Evolutionary conservation across 1,140 invertebrate genomes (phyloP).

Genomic region (Drosophila hydei): DNA sequence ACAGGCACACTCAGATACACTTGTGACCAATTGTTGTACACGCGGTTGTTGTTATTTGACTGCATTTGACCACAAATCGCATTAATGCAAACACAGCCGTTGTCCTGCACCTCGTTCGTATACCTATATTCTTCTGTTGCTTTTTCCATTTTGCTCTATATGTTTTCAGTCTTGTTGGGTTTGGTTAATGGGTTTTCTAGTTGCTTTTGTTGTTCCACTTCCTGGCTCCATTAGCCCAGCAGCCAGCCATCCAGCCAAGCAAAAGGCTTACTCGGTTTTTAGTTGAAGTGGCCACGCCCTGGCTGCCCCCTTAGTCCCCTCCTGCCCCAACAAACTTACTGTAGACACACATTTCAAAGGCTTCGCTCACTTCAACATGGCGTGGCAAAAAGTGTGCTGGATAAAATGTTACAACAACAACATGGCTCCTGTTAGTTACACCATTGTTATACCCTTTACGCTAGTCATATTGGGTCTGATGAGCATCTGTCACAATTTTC

Average conservation of each 20-base stretch:
- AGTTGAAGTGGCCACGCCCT: slow-evolving; percentile 53
- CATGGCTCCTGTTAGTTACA: slow-evolving; percentile 34
- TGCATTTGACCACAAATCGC: slow-evolving; percentile 47
- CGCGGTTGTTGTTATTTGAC: slow-evolving; percentile 6
- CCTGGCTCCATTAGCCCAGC: slow-evolving; percentile 39
- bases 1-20: background rate
- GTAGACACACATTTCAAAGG: slow-evolving; percentile 47
- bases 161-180: slow-evolving; percentile 20
- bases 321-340: background rate
- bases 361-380: slow-evolving; percentile 27
- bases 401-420: slow-evolving; percentile 40
- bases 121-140: background rate
- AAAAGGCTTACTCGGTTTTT: slow-evolving; percentile 55
- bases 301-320: slow-evolving; percentile 9
- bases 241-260: slow-evolving; percentile 20
- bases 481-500: too few species aligned
- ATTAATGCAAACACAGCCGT: slow-evolving; percentile 31
- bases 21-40: slow-evolving; percentile 4
- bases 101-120: slow-evolving; percentile 23
- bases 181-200: slow-evolving; percentile 39
- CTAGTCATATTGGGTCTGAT: background rate
- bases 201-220: slow-evolving; percentile 30
- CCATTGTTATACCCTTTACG: slow-evolving; percentile 28
- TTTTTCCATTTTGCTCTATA: background rate
- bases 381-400: slow-evolving; percentile 20